These are phyloP conservation scores for Borostomias antarcticus DNA, from an alignment of 2,797 vertebrate species.

Conservation along the genomic window DNA sequence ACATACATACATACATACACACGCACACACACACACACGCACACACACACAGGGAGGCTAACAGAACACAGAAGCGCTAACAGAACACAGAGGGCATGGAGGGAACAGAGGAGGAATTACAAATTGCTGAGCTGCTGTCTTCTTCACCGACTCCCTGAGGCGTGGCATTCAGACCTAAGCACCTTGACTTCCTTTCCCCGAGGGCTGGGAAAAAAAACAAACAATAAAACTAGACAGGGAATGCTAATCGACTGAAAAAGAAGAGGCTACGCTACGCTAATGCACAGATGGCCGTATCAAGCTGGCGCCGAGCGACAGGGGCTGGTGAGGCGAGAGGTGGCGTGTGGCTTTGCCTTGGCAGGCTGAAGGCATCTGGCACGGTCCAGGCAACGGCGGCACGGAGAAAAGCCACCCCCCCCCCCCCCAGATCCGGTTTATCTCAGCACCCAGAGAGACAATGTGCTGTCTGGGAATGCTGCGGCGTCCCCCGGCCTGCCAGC, in stretches of 20 bases:
- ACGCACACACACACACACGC: conserved; percentile 50
- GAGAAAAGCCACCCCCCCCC: conserved; percentile 25
- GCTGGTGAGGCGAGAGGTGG: conserved; percentile 30
- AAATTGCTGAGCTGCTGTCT: conserved; percentile 47
- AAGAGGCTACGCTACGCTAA: conserved; percentile 56
- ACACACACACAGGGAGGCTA: conserved; percentile 52
- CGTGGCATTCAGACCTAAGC: conserved; percentile 47
- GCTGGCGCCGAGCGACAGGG: conserved; percentile 54
- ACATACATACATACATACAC: conserved; percentile 47
- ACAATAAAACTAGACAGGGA: conserved; percentile 41
- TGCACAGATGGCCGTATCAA: conserved; percentile 67
- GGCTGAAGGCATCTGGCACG: conserved; percentile 62
- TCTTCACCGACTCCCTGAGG: conserved; percentile 31
- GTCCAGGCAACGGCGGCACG: too few species aligned
- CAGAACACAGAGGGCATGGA: conserved; percentile 44
- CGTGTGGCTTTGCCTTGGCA: conserved; percentile 58
- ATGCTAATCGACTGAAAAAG: conserved; percentile 63
- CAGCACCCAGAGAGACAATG: conserved; percentile 60
- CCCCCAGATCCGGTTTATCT: conserved; percentile 61
- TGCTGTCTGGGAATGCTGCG: conserved; percentile 33
- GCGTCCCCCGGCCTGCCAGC: conserved; percentile 11
- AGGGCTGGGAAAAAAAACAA: conserved; percentile 36
- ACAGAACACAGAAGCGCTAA: too few species aligned
- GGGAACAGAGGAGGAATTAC: conserved; percentile 53
- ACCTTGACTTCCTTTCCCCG: conserved; percentile 55